A percentile compares a stretch with the other conserved stretches of the same genome.
These are phyloP conservation scores for Sesamia nonagrioides DNA, from an alignment of 1,140 invertebrate genomes.

Conservation along the genomic window DNA sequence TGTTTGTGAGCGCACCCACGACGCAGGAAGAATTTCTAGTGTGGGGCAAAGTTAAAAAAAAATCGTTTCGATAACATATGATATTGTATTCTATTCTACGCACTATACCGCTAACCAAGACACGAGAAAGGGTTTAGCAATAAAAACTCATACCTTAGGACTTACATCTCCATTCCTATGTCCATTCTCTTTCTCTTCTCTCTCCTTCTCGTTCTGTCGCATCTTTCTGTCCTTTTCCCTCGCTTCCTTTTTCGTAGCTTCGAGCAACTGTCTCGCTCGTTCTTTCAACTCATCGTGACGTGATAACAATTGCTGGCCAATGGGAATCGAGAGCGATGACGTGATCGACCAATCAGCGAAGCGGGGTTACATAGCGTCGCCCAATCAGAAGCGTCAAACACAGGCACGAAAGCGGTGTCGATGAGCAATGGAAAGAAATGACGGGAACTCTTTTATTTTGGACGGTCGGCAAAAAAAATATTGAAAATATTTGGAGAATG, in stretches of 20 bases:
- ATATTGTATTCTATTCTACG: no score
- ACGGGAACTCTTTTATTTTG: conserved; percentile 5
- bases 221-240: conserved; percentile 87
- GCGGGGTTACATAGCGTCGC: conserved; percentile 55
- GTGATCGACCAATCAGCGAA: conserved; percentile 60
- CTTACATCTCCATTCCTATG: conserved; percentile 73
- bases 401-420: conserved; percentile 58
- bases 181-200: conserved; percentile 74
- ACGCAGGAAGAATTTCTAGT: no score
- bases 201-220: conserved; percentile 69
- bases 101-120: no score
- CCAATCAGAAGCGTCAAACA: conserved; percentile 54
- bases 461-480: conserved; percentile 16
- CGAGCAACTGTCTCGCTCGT: conserved; percentile 95
- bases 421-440: conserved; percentile 64
- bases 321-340: conserved; percentile 42
- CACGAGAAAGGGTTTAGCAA: neutral
- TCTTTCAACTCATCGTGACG: conserved; percentile 96
- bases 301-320: conserved; percentile 90
- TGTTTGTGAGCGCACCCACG: no score
- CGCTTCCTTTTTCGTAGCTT: conserved; percentile 94
- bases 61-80: no score
- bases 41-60: no score
- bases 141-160: conserved; percentile 71
- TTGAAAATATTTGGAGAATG: neutral